Evolutionary conservation across 1,140 invertebrate species (phyloP).

Genomic region (Pseudomyrmex concolor): DNA sequence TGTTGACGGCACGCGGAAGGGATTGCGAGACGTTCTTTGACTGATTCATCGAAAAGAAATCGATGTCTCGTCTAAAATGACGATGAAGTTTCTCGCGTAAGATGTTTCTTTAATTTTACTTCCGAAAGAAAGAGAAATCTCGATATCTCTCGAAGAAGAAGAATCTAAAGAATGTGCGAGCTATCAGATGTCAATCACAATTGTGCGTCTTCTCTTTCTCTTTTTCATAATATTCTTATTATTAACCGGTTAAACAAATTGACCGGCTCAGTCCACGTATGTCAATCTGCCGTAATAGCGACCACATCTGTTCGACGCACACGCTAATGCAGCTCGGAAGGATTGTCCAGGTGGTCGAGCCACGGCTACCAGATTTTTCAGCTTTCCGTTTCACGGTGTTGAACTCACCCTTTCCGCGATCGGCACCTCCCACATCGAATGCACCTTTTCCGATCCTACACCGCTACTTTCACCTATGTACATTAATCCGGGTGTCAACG

Average conservation of each 20-base stretch:
- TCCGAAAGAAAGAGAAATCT: not conserved
- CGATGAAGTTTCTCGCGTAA: not conserved
- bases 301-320: constrained; percentile 64
- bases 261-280: not conserved
- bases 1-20: constrained; percentile 62
- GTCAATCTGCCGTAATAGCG: constrained; percentile 28
- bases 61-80: not conserved
- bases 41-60: constrained; percentile 14
- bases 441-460: constrained; percentile 10
- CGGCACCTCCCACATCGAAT: constrained; percentile 15
- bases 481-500: constrained; percentile 44
- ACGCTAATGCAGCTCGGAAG: constrained; percentile 58
- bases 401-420: constrained; percentile 41
- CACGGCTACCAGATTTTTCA: constrained; percentile 61
- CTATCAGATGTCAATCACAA: not conserved
- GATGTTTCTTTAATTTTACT: constrained; percentile 18
- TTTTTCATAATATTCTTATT: not conserved
- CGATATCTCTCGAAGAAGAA: not conserved
- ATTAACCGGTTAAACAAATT: not conserved
- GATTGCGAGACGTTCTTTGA: constrained; percentile 45
- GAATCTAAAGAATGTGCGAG: too few relatives aligned
- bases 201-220: not conserved
- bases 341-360: constrained; percentile 69
- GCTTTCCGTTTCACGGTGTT: constrained; percentile 53
- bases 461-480: constrained; percentile 44